phyloP scores from a whole-genome alignment of 2,113 vertebrate genomes.

The Sisor rabdophorus region DNA sequence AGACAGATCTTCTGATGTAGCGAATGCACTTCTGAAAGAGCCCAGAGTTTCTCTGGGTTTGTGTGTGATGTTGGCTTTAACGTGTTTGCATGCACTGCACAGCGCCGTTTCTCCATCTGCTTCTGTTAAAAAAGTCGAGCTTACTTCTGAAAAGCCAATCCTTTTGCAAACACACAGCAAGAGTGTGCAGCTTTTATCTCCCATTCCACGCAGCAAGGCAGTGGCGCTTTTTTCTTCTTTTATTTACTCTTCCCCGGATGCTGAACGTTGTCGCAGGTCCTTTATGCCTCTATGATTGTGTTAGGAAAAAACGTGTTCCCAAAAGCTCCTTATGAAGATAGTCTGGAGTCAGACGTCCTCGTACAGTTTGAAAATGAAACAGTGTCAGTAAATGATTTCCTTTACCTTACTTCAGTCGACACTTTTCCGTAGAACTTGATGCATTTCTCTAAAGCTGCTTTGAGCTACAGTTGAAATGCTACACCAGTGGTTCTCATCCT shows the following conservation, averaged over 20 bases:
- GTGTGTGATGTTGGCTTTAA: conserved; percentile 5
- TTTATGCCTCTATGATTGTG: neutral
- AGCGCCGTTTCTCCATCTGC: conserved; percentile 43
- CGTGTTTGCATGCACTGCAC: conserved; percentile 17
- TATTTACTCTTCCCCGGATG: too few relatives aligned
- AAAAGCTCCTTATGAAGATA: neutral
- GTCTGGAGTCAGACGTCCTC: neutral
- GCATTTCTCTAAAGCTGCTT: too few relatives aligned
- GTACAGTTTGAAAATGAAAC: too few relatives aligned
- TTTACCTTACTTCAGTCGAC: too few relatives aligned
- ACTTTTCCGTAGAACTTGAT: too few relatives aligned
- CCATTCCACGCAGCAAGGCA: neutral
- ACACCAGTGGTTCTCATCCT: too few relatives aligned
- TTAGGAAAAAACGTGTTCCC: neutral
- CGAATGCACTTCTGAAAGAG: neutral
- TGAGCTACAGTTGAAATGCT: too few relatives aligned
- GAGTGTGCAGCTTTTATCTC: conserved; percentile 18
- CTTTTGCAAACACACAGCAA: neutral
- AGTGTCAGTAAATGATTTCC: too few relatives aligned
- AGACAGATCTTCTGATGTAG: neutral
- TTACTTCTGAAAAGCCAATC: conserved; percentile 23
- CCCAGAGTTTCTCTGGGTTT: neutral
- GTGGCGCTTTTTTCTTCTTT: neutral
- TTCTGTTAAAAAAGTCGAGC: conserved; percentile 27
- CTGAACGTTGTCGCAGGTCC: too few relatives aligned